Evolutionary conservation across 2,797 vertebrate genomes (phyloP).

Genomic region (Botia kubotai): DNA sequence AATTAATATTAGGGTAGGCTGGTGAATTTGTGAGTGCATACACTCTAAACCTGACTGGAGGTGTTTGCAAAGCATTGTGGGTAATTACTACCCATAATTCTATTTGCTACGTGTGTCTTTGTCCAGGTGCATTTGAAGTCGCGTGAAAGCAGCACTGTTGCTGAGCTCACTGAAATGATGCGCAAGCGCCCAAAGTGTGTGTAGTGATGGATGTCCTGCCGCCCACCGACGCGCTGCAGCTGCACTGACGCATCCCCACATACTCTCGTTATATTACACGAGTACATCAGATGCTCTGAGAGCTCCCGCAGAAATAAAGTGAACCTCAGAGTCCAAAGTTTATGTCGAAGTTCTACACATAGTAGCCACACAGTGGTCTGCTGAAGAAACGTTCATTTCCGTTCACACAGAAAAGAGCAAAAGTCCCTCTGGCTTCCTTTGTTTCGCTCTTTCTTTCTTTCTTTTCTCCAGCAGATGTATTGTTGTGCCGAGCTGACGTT

Average conservation of each 20-base stretch:
- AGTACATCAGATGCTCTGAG: conserved; percentile 11
- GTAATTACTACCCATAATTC: not conserved
- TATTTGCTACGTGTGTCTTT: not conserved
- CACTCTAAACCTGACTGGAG: not conserved
- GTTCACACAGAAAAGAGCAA: not conserved
- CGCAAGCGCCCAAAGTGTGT: not conserved
- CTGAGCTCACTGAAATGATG: not conserved
- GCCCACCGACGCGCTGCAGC: conserved; percentile 40
- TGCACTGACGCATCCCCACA: conserved; percentile 29
- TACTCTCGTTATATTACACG: conserved; percentile 11
- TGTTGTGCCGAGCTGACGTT: conserved; percentile 67
- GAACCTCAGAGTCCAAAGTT: conserved; percentile 4
- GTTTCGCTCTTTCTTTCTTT: conserved; percentile 41
- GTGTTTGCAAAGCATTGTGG: conserved; percentile 7
- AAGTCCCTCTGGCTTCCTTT: conserved; percentile 15
- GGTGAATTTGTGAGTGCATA: too few species aligned
- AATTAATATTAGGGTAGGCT: too few species aligned
- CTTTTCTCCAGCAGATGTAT: conserved; percentile 63
- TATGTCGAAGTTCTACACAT: not conserved
- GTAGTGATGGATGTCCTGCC: conserved; percentile 11
- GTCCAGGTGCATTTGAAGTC: not conserved
- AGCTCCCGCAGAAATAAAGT: not conserved
- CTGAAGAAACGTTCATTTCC: conserved; percentile 54
- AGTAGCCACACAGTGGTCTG: not conserved
- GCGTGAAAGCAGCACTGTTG: not conserved